Base-by-base conservation (phyloP, 2,113 vertebrate species). In the Eclectus roratus region DNA sequence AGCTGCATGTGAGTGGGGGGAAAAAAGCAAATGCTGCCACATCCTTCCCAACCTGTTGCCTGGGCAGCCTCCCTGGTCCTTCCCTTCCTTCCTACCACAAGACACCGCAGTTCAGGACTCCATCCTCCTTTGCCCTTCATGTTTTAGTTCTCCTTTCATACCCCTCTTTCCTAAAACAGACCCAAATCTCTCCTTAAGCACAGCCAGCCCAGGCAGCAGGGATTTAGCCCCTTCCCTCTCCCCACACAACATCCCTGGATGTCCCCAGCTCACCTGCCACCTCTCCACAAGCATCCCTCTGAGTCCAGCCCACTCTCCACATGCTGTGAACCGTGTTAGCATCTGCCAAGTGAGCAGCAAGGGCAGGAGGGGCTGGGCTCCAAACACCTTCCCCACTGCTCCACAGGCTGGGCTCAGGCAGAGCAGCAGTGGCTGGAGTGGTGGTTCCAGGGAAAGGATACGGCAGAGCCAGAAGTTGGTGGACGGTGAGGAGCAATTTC, bases 301-400 rank as follows among this genome's bases (percentile, higher is more conserved):
- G 1, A 50, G 50, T 20, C 58, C 79, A 52, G 39, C 64, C 70
- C 0, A 0, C 73, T 68, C 55, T 17, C 79, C 76, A 33, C 56
- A 11, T 3, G 28, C 53, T 56, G 58, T 3, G 17, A 58, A 58
- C 44, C 33, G 43, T 3, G 25, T 58, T 35, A 35, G 56, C 13
- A 11, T 68, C 73, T 85, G 84, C 71, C 70, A 66, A 93, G 46
- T 1, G 4, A 93, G 68, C 0, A 0, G 80, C 0, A 0, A 69
- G 71, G 33, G 52, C 58, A 85, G 71, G 53, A 83, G 63, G 35
- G 8, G 28, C 52, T 43, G 82, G 44, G 52, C 70, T 94, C 49
- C 70, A 72, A 73, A 80, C 73, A 76, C 81, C 31, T 73, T 93
- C 41, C 80, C 44, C 12, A 29, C 60, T 39, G 80, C 63, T 77